Percentiles rank a stretch among this genome's conserved stretches.
Evolutionary conservation across 2,113 vertebrate species (phyloP).

Genomic region (Hippocampus abdominalis): DNA sequence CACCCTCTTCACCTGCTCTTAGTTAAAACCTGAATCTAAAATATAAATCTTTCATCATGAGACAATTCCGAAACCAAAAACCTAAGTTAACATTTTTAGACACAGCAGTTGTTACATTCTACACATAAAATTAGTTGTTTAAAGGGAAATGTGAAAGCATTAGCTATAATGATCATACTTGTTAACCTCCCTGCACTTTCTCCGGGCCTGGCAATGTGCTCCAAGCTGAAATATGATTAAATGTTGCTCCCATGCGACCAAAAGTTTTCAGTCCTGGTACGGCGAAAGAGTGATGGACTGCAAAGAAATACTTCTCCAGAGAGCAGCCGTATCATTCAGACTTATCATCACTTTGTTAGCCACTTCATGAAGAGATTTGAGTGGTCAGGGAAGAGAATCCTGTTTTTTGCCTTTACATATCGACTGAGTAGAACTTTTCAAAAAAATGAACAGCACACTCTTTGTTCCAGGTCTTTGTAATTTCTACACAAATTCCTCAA

Average conservation of each 20-base stretch:
- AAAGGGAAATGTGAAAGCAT: conserved; percentile 3
- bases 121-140: conserved; percentile 2
- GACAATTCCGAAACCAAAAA: neutral
- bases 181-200: conserved; percentile 25
- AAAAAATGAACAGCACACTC: conserved; percentile 4
- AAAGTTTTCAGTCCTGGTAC: conserved; percentile 26
- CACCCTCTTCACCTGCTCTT: conserved; percentile 20
- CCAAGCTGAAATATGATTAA: conserved; percentile 40
- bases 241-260: conserved; percentile 37
- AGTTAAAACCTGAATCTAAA: conserved; percentile 11
- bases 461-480: neutral
- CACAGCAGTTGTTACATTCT: conserved; percentile 2
- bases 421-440: neutral
- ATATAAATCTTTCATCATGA: conserved; percentile 9
- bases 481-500: conserved; percentile 4
- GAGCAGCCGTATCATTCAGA: conserved; percentile 39
- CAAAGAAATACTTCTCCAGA: conserved; percentile 48
- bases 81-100: conserved; percentile 19
- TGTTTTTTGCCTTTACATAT: conserved; percentile 14
- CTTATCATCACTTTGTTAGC: conserved; percentile 52
- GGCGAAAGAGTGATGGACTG: conserved; percentile 31
- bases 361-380: conserved; percentile 26
- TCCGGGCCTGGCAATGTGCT: conserved; percentile 10
- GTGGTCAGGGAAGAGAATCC: conserved; percentile 24
- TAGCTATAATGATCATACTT: neutral